Evolutionary conservation across 37 sponge, comb jelly and placozoan genomes (phyloP).

Genomic region (Chondrosia reniformis): DNA sequence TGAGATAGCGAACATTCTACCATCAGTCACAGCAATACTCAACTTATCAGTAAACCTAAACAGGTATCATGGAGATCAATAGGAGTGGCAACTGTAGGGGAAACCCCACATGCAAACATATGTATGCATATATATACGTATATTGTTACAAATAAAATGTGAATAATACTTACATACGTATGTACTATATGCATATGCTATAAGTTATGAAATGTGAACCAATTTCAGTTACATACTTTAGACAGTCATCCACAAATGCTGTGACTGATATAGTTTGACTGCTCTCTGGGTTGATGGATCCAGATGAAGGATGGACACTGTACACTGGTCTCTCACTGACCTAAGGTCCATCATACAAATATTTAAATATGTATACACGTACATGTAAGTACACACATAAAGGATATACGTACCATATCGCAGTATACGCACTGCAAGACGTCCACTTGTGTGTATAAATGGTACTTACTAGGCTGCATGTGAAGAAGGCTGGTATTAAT

Average conservation of each 20-base stretch:
- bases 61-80: no score
- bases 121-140: no score
- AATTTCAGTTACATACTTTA: slow-evolving; percentile 28
- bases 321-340: slow-evolving; percentile 67
- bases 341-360: slow-evolving; percentile 9
- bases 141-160: no score
- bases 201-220: background rate
- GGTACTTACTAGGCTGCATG: slow-evolving; percentile 67
- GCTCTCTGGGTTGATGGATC: slow-evolving; percentile 58
- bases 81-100: background rate
- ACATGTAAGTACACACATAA: background rate
- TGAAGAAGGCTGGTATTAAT: slow-evolving; percentile 84
- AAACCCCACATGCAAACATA: background rate
- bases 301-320: slow-evolving; percentile 61
- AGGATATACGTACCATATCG: background rate
- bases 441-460: no score
- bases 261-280: slow-evolving; percentile 72
- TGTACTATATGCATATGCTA: background rate
- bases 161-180: background rate
- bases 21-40: slow-evolving; percentile 59
- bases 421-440: no score
- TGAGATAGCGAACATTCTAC: slow-evolving; percentile 62
- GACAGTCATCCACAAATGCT: slow-evolving; percentile 76
- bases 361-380: background rate
- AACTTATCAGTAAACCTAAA: slow-evolving; percentile 86